Evolutionary conservation across 2,888 invertebrate species (phyloP), one percentile per base, ranked within the genome.

Genomic region (Chymomyza caudatula): DNA sequence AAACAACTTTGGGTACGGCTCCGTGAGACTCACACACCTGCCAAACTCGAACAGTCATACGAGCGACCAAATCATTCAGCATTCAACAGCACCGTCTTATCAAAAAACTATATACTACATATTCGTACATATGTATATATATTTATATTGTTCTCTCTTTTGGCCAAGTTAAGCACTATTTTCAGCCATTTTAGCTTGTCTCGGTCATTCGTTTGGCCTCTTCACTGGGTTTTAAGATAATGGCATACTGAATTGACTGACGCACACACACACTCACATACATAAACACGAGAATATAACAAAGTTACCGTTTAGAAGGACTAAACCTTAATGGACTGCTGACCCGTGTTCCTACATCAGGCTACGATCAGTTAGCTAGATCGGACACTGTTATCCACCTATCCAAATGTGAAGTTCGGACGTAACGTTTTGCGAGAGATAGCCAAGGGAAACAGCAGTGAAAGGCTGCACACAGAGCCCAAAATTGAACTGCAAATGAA

Each of bases 41-140:
- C 29, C 2, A 37, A 37, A 51, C n/a, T 19, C 60, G 57, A 51
- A 53, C 61, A 51, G 11, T 11, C 17, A 25, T 15, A 54, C 49
- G 3, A 58, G 53, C 51, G 23, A n/a, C 63, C 57, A 72, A 69
- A 76, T 76, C 62, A 66, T 73, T 73, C 58, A 59, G 58, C 60
- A 63, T 63, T 72, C 53, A 22, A 59, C 25, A 63, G 59, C 63
- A 64, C 15, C 62, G 29, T 37, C 75, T 75, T 75, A 75, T 75
- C 75, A 75, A 63, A 77, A 62, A 53, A 64, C 56, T 69, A 44
- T 65, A 60, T 63, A 60, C 57, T 66, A 52, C 63, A 17, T 47
- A 47, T 11, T 6, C 4, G 47, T 47, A 47, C 3, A n/a, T 43
- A 43, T 47, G 11, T 47, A 15, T 47, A 4, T 3, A 11, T 44